phyloP scores from a whole-genome alignment of 2,113 vertebrate genomes.

The Archilochus colubris region DNA sequence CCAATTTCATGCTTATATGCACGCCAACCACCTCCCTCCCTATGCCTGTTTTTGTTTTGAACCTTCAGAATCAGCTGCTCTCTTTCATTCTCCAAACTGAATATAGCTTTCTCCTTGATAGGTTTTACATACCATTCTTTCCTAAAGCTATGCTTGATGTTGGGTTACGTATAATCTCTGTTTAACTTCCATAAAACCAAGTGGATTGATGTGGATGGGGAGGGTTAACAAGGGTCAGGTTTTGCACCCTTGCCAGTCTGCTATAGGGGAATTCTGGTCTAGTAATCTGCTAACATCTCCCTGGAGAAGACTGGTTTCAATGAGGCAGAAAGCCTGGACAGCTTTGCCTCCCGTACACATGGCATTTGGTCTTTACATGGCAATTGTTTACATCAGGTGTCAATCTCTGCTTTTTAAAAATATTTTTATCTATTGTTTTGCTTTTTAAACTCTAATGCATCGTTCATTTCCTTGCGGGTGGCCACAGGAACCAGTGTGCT shows the following conservation, averaged over 20 bases:
- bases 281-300: background rate
- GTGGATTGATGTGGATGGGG: background rate
- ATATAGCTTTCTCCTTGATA: background rate
- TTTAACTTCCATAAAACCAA: background rate
- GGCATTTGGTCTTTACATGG: background rate
- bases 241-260: background rate
- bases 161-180: background rate
- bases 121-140: background rate
- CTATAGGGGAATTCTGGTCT: background rate
- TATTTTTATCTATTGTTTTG: background rate
- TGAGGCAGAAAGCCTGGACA: background rate
- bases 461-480: background rate
- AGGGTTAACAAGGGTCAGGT: background rate
- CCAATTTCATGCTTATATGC: background rate
- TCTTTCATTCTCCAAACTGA: background rate
- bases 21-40: background rate
- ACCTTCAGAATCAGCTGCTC: background rate
- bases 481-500: background rate
- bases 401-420: background rate
- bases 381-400: background rate
- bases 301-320: background rate
- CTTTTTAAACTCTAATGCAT: background rate
- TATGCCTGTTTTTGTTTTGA: background rate
- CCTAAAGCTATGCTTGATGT: background rate
- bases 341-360: rapidly evolving